A percentile compares a stretch with the other conserved stretches of the same genome.
Evolutionary conservation across 2,113 vertebrate species (phyloP).

Genomic region (Chaetura pelagica): DNA sequence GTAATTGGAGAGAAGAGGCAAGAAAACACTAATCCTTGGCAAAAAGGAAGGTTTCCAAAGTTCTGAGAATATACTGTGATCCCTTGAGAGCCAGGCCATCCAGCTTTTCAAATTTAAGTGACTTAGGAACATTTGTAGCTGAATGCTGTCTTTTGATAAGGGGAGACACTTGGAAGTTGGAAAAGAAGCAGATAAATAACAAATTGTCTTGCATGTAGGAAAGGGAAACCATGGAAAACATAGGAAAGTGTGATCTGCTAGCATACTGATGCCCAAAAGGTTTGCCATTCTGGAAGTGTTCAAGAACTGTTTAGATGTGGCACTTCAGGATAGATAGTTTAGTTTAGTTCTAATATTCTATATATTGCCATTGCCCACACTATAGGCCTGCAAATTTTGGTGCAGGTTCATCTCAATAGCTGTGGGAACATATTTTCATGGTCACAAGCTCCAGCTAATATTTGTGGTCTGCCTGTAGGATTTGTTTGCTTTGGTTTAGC

Average conservation of each 20-base stretch:
- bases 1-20: neutral
- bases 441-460: neutral
- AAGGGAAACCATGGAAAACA: neutral
- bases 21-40: neutral
- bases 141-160: neutral
- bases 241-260: neutral
- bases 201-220: neutral
- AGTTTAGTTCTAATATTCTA: no score
- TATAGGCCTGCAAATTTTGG: neutral
- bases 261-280: neutral
- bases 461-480: neutral
- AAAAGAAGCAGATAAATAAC: neutral
- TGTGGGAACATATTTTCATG: neutral
- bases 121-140: neutral
- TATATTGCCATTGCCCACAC: neutral
- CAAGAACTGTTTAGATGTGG: no score
- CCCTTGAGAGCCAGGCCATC: neutral
- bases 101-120: neutral
- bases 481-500: neutral
- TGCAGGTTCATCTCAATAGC: neutral
- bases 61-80: neutral
- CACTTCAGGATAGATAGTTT: no score
- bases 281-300: no score
- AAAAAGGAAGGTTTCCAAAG: neutral
- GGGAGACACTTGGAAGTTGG: neutral